phyloP scores from a whole-genome alignment of 1,140 invertebrate species.

The Pectinophora gossypiella region DNA sequence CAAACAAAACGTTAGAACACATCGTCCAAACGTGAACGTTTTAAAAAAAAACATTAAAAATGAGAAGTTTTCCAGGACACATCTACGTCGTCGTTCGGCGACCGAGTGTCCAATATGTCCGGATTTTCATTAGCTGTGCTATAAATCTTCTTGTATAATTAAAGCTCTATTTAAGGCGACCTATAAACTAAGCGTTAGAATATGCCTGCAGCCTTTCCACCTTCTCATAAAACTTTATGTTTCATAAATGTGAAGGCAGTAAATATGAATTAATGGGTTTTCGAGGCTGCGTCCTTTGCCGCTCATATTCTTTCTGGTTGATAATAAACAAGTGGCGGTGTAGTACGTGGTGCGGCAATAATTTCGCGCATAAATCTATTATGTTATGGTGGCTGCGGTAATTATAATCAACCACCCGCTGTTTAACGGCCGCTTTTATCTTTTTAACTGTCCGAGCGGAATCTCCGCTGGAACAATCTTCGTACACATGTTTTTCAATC shows the following conservation, averaged over 20 bases:
- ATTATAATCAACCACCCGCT: constrained; percentile 12
- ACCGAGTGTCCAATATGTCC: no score
- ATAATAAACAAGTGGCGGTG: constrained; percentile 42
- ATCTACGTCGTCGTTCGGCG: no score
- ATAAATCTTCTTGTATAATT: constrained; percentile 59
- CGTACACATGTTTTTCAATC: no score
- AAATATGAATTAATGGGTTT: constrained; percentile 69
- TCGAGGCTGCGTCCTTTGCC: constrained; percentile 45
- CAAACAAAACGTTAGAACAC: no score
- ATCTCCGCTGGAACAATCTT: no score
- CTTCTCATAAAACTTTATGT: constrained; percentile 68
- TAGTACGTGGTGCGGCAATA: constrained; percentile 28
- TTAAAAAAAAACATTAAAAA: no score
- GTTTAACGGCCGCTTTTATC: constrained; percentile 4
- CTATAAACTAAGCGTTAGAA: constrained; percentile 54
- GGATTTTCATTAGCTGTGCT: constrained; percentile 44
- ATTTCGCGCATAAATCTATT: constrained; percentile 31
- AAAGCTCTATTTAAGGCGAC: constrained; percentile 56
- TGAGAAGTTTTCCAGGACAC: no score
- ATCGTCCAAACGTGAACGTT: no score
- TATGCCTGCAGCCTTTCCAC: constrained; percentile 57
- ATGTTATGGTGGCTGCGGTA: constrained; percentile 12
- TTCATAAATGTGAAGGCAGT: constrained; percentile 66
- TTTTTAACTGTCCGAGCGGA: not conserved
- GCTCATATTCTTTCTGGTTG: constrained; percentile 34